Evolutionary conservation across 1,140 invertebrate genomes (phyloP).

Genomic region (Bombyx mandarina): DNA sequence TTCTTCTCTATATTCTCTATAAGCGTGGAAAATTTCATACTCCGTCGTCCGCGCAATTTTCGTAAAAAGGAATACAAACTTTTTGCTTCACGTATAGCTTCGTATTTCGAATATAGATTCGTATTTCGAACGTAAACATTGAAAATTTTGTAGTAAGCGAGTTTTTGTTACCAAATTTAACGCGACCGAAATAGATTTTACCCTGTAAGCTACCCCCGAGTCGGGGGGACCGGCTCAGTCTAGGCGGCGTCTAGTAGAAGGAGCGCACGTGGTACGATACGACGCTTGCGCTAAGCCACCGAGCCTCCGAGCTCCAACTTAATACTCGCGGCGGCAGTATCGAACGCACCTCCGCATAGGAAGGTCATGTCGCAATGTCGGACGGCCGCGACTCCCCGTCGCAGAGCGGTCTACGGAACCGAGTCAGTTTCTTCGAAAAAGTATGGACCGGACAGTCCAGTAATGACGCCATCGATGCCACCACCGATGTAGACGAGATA

Average conservation of each 20-base stretch:
- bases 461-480: conserved; percentile 54
- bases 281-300: conserved; percentile 25
- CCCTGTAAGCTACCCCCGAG: background rate
- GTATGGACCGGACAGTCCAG: conserved; percentile 75
- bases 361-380: conserved; percentile 63
- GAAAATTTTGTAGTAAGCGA: background rate
- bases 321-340: conserved; percentile 35
- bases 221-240: conserved; percentile 21
- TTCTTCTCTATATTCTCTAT: no score
- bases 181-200: conserved; percentile 1
- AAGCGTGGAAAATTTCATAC: no score
- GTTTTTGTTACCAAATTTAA: background rate
- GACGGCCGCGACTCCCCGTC: conserved; percentile 67
- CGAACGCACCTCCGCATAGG: conserved; percentile 57
- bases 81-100: no score
- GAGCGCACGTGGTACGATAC: conserved; percentile 27
- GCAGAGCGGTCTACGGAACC: conserved; percentile 74
- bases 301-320: conserved; percentile 20
- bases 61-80: no score
- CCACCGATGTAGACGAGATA: conserved; percentile 73
- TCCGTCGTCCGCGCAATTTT: no score
- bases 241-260: conserved; percentile 31
- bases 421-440: conserved; percentile 84
- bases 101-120: background rate
- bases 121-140: background rate